phyloP scores from a whole-genome alignment of 2,113 vertebrate genomes.

The Ceyx melanurus region DNA sequence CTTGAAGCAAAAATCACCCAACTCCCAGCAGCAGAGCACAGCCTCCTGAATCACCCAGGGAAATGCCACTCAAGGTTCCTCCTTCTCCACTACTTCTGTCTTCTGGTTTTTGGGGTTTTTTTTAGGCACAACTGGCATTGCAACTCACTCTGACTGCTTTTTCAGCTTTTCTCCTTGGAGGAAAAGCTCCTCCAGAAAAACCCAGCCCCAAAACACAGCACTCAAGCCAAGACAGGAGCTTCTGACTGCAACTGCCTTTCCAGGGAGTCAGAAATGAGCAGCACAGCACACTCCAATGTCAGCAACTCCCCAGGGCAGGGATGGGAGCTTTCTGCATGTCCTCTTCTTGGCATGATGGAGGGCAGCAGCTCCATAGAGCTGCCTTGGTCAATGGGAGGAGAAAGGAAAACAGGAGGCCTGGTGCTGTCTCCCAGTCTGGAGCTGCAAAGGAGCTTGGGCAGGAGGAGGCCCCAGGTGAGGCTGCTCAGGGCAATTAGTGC shows the following conservation, averaged over 20 bases:
- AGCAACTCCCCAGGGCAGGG: background rate
- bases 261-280: background rate
- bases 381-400: background rate
- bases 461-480: background rate
- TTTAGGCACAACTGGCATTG: background rate
- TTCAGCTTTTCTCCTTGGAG: background rate
- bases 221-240: background rate
- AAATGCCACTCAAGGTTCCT: background rate
- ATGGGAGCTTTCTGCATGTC: background rate
- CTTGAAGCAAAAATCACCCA: background rate
- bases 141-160: background rate
- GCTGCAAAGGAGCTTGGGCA: background rate
- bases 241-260: background rate
- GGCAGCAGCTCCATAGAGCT: background rate
- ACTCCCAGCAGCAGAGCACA: background rate
- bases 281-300: background rate
- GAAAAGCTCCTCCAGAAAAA: background rate
- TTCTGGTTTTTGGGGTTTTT: background rate
- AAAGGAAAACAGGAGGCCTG: background rate
- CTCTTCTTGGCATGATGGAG: background rate
- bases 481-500: background rate
- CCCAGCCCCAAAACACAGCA: background rate
- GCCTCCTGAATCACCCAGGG: background rate
- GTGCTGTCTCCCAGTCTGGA: rapidly evolving
- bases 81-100: background rate